Evolutionary conservation across 2,888 invertebrate genomes (phyloP), one percentile per base, ranked within the genome.

Genomic region (Pseudococcus jackbeardsleyi): DNA sequence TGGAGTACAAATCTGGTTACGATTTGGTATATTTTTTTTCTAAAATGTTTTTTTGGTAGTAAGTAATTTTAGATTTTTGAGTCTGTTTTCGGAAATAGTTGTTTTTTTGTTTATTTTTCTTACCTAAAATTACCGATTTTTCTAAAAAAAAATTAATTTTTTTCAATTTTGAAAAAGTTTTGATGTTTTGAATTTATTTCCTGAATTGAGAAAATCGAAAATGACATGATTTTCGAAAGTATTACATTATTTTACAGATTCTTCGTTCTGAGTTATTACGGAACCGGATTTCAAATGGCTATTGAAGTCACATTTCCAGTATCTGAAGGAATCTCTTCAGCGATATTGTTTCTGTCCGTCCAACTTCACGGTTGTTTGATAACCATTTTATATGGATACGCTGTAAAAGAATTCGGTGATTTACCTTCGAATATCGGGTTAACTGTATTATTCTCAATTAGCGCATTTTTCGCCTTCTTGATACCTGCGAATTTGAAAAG

Each of bases 351-450:
- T 84, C 90, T 90, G 0, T 90, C 90, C 22, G 90, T 90, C 15
- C 90, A 91, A 89, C 89, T 90, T 42, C 90, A 89, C 33, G 91
- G 91, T 8, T 90, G 90, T 54, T 88, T 90, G 7, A 89, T 90
- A 22, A 89, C 90, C 8, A 85, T 89, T 1, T 64, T 88, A 68
- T 89, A 89, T 46, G 89, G 90, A 15, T 89, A 88, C 84, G 88
- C 88, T 11, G 88, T 89, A 17, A 95, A 95, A 68, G 93, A 93
- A 90, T 92, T 96, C 90, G 95, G 95, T 0, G 96, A 96, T 90
- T 93, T 95, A 90, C 95, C 95, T 92, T 96, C 98, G 12, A 99
- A 98, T 92, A 92, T 97, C 12, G 42, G 79, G 19, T 11, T 82
- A 46, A 82, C 46, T 12, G 46, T 82, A 19, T 46, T 82, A 12